A percentile compares a stretch with the other conserved stretches of the same genome.
Evolutionary conservation across 2,113 vertebrate genomes (phyloP).

Genomic region (Echinops telfairi): DNA sequence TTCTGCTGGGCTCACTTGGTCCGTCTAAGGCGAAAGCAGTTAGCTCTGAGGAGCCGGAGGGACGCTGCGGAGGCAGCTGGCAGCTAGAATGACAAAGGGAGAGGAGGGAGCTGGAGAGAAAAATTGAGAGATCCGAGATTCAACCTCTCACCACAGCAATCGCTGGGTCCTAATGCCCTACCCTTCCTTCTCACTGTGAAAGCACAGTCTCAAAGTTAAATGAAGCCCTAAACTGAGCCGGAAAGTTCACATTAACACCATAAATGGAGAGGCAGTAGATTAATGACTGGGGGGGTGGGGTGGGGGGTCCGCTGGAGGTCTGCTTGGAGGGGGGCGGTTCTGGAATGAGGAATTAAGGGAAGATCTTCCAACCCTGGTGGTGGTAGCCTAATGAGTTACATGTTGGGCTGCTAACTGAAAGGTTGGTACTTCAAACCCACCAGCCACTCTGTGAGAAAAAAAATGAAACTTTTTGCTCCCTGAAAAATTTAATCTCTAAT

Average conservation of each 20-base stretch:
- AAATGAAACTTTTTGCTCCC: no score
- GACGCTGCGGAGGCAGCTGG: slow-evolving; percentile 81
- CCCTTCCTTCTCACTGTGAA: slow-evolving; percentile 28
- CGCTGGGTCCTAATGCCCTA: slow-evolving; percentile 88
- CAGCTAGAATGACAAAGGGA: slow-evolving; percentile 82
- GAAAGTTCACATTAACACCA: neutral
- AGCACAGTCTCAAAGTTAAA: slow-evolving; percentile 52
- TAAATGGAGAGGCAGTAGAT: neutral
- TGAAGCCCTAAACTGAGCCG: neutral
- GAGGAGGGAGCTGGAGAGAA: slow-evolving; percentile 79
- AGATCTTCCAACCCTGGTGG: neutral
- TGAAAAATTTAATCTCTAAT: no score
- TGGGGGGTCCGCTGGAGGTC: no score
- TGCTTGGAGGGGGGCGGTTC: neutral
- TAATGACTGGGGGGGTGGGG: neutral
- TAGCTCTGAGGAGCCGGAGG: slow-evolving; percentile 82
- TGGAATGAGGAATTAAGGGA: slow-evolving; percentile 9
- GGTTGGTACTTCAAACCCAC: no score
- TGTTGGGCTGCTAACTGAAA: no score
- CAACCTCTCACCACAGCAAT: slow-evolving; percentile 81
- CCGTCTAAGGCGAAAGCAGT: slow-evolving; percentile 71
- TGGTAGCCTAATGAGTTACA: no score
- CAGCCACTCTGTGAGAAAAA: no score
- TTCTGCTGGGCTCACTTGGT: slow-evolving; percentile 72
- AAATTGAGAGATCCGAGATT: slow-evolving; percentile 79